phyloP scores from a whole-genome alignment of 2,113 vertebrate species.

The Chauna torquata region DNA sequence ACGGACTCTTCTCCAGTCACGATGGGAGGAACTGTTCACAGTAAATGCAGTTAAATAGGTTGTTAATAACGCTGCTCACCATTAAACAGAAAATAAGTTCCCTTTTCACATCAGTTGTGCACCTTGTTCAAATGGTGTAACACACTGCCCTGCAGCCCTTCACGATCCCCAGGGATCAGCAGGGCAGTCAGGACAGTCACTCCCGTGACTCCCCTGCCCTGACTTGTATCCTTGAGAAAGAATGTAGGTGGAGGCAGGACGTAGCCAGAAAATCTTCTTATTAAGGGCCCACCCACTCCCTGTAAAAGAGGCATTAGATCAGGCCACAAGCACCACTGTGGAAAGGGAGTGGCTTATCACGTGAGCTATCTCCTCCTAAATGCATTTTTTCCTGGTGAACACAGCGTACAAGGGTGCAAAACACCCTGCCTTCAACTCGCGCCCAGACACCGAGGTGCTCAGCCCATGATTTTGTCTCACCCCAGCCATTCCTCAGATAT shows the following conservation, averaged over 20 bases:
- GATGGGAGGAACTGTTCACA: conserved; percentile 68
- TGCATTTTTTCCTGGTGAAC: conserved; percentile 19
- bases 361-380: not conserved
- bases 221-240: not conserved
- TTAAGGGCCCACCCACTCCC: conserved; percentile 21
- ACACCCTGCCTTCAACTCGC: not conserved
- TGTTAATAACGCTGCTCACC: not conserved
- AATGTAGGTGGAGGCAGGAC: conserved; percentile 30
- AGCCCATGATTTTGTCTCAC: not conserved
- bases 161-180: not conserved
- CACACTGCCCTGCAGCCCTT: not conserved
- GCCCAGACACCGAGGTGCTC: not conserved
- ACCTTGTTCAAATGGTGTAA: not conserved
- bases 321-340: not conserved
- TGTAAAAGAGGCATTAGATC: not conserved
- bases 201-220: not conserved
- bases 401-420: not conserved
- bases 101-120: not conserved
- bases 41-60: not conserved
- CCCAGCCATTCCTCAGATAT: not conserved
- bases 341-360: conserved; percentile 36
- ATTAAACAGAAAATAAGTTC: not conserved
- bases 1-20: conserved; percentile 53
- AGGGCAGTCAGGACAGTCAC: not conserved
- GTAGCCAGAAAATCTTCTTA: not conserved